Evolutionary conservation across 2,113 vertebrate species (phyloP), one percentile per base, ranked within the genome.

Genomic region (Cepphus grylle): DNA sequence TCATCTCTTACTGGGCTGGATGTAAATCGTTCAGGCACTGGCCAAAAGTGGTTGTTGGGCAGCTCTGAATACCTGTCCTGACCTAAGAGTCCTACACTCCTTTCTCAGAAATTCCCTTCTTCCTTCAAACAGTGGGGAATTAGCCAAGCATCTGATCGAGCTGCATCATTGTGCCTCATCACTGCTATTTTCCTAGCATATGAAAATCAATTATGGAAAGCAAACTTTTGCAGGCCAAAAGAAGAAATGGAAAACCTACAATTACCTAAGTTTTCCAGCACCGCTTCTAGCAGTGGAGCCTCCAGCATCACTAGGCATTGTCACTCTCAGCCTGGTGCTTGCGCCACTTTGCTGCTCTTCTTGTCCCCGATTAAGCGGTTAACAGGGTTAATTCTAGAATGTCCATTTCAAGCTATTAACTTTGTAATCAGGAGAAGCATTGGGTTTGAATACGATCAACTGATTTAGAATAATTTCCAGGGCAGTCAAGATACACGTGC

Each of bases 401-500:
- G 86, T 71, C 95, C 82, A 67, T 84, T 96, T 95, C 84, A 93
- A 77, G 27, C 15, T 23, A 50, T 84, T 93, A 91, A 82, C 90
- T 93, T 84, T 34, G 63, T 94, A 88, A 94, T 95, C 90, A 88
- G 71, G 91, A 62, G 81, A 82, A 86, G 72, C 94, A 59, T 88
- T 83, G 47, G 9, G 34, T 53, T 78, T 43, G 80, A 92, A 94
- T 91, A 47, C 2, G 34, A 74, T 94, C 62, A 50, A 69, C 43
- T 91, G 90, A 87, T 93, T 97, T 96, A 65, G 55, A 73, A 52
- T 87, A 85, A 92, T 96, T 94, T 97, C 86, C 84, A 92, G 61
- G 50, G 61, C 73, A 93, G 65, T 72, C 61, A 87, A 55, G 53
- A 92, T 63, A 76, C 84, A 72, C 8, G 8, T 73, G 61, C 59